These are phyloP conservation scores for Busseola fusca DNA, from an alignment of 2,888 invertebrate species.

Conservation along the genomic window DNA sequence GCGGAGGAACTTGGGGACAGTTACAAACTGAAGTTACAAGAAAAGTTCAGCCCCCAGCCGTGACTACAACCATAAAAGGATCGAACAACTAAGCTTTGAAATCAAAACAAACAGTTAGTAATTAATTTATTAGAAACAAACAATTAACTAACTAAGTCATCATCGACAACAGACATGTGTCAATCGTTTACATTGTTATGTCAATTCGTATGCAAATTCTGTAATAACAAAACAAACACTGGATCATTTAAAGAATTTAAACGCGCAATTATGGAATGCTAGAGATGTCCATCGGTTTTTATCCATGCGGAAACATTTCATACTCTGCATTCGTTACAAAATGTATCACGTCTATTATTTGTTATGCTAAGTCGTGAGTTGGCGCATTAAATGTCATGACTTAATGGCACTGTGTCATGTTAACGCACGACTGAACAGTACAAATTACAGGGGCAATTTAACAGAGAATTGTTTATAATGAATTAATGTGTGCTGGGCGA, in stretches of 20 bases:
- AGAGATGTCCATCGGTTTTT: constrained; percentile 18
- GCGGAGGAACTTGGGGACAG: neutral
- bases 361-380: constrained; percentile 81
- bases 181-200: constrained; percentile 46
- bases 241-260: constrained; percentile 37
- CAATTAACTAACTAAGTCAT: constrained; percentile 31
- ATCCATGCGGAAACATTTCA: constrained; percentile 63
- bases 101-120: constrained; percentile 5
- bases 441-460: constrained; percentile 80
- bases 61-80: neutral
- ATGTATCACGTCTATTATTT: constrained; percentile 83
- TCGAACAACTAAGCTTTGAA: neutral
- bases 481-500: constrained; percentile 74
- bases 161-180: constrained; percentile 32
- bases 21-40: neutral
- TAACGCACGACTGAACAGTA: constrained; percentile 69
- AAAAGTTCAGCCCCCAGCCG: neutral
- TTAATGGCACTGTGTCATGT: constrained; percentile 75
- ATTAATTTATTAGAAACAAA: constrained; percentile 50
- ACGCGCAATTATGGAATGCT: constrained; percentile 15
- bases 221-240: constrained; percentile 26
- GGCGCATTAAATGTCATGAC: constrained; percentile 74
- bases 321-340: constrained; percentile 67
- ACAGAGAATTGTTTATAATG: constrained; percentile 78
- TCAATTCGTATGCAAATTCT: constrained; percentile 54